Evolutionary conservation across 2,797 vertebrate genomes (phyloP).

Genomic region (Acanthurus tractus): DNA sequence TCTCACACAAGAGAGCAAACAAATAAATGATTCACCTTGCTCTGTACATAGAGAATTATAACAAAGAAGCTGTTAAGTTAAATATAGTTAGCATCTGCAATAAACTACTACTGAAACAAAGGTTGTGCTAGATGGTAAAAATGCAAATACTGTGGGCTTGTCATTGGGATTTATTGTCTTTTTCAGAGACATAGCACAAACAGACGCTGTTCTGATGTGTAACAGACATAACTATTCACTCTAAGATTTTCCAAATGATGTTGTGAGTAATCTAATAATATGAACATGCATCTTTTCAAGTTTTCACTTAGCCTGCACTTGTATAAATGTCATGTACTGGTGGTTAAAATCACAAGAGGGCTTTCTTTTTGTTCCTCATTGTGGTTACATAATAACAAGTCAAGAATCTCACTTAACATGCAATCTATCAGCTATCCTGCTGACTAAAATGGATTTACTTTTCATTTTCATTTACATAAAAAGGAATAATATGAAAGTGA

Average conservation of each 20-base stretch:
- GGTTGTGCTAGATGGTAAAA: background rate
- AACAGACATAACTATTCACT: background rate
- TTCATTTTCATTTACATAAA: background rate
- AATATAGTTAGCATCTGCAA: background rate
- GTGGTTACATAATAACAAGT: background rate
- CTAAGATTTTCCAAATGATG: background rate
- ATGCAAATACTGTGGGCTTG: background rate
- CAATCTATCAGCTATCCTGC: background rate
- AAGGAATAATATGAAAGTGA: background rate
- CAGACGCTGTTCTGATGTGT: background rate
- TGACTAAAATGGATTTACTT: background rate
- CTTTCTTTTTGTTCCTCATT: constrained; percentile 13
- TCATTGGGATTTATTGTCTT: background rate
- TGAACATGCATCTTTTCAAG: background rate
- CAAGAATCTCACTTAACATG: background rate
- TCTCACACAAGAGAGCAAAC: background rate
- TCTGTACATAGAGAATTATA: background rate
- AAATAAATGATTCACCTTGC: background rate
- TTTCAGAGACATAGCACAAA: background rate
- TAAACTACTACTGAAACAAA: background rate
- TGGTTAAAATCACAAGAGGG: background rate
- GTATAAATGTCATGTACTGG: background rate
- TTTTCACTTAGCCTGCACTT: background rate
- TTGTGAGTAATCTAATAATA: background rate
- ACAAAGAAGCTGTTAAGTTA: background rate